Evolutionary conservation across 2,888 invertebrate species (phyloP).

Genomic region (Trissoscelio sp.): DNA sequence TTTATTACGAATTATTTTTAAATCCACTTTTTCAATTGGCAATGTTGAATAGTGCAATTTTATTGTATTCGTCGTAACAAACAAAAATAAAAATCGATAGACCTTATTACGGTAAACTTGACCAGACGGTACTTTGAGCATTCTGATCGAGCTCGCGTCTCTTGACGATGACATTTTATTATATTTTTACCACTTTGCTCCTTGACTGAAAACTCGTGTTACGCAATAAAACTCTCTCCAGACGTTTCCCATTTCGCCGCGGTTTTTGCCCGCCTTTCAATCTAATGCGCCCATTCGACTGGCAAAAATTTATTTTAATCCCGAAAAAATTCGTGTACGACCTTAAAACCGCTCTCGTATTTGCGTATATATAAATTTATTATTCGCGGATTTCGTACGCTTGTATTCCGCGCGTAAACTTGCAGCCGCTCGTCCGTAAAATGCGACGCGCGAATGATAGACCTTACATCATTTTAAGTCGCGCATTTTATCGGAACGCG

Average conservation of each 20-base stretch:
- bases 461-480: conserved; percentile 15
- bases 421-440: conserved; percentile 18
- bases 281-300: conserved; percentile 19
- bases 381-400: conserved; percentile 23
- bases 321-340: conserved; percentile 15
- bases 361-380: conserved; percentile 20
- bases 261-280: conserved; percentile 19
- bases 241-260: conserved; percentile 27
- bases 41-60: neutral
- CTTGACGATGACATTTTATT: conserved; percentile 37
- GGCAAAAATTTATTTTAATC: conserved; percentile 25
- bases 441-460: conserved; percentile 7
- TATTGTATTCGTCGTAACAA: neutral
- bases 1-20: neutral
- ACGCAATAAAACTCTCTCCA: conserved; percentile 24
- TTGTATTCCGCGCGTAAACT: conserved; percentile 20
- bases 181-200: conserved; percentile 37
- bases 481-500: conserved; percentile 16
- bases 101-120: neutral
- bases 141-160: neutral
- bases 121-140: neutral
- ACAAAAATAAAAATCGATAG: neutral
- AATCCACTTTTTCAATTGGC: neutral
- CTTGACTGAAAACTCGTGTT: conserved; percentile 31
- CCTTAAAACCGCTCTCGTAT: neutral